Evolutionary conservation across 1,140 invertebrate species (phyloP), one percentile per base, ranked within the genome.

Genomic region (Oryctes rhinoceros): DNA sequence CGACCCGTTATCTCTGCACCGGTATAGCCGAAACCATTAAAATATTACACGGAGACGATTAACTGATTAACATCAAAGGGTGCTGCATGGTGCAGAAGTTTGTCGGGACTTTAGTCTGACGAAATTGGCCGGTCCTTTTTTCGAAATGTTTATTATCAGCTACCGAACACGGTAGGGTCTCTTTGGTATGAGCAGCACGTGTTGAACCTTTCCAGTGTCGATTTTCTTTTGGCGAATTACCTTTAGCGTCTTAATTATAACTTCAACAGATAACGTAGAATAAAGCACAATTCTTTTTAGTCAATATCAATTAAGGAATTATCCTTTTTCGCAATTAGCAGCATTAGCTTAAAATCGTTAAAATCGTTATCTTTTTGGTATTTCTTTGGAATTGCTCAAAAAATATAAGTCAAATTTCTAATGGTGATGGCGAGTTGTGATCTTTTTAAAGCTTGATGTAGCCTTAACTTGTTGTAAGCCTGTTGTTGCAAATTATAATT

Each of bases 21-120:
- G 49, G n/a, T 44, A 10, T 15, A 13, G 49, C 49, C n/a, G 49
- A 53, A 53, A 53, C 49, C 49, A 53, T 53, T 53, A 53, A 53
- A 53, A 53, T 53, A 53, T 53, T 53, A 53, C 49, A 53, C 49
- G 49, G 6, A 53, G 49, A 53, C 49, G 49, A 53, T 53, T 53
- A 53, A 53, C 49, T 53, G 49, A 53, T 53, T 53, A 53, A 53
- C 49, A 15, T 53, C 49, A 53, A 53, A 53, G 49, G 49, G 39
- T 44, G 39, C 49, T 13, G 49, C 11, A 18, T 15, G n/a, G n/a
- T 18, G n/a, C n/a, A 53, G n/a, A 18, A 53, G 11, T 53, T 53
- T 15, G n/a, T 18, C n/a, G 49, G 49, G 39, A 7, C 39, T 44
- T 44, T 44, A 10, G 39, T 44, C 39, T 44, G 39, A 0, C 9